Evolutionary conservation across 2,888 invertebrate genomes (phyloP), one percentile per base, ranked within the genome.

Genomic region (Rhyacophila evoluta): DNA sequence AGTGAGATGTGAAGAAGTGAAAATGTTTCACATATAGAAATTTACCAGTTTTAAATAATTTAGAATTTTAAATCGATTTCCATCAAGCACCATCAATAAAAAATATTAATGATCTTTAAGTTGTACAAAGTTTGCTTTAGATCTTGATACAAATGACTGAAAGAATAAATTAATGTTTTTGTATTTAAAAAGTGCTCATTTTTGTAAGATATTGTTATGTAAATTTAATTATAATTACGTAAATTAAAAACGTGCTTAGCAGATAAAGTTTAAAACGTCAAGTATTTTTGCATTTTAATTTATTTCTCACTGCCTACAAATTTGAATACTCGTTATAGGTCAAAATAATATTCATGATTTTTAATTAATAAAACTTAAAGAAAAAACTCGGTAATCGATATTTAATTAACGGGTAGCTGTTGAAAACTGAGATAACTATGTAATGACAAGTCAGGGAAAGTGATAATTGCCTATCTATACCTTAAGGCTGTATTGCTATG

Each of bases 311-410:
- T 39, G 0, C 12, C 6, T 55, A 6, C 8, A 12, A 10, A 55
- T 55, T 55, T 55, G 8, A 55, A 55, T 55, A 55, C 55, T 25
- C 15, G 55, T 55, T 55, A 19, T 25, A 55, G 55, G 55, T 55
- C 55, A 55, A 25, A 25, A 55, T 55, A 55, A 15, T 10, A 55
- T 55, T 55, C 2, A 55, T 33, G 1, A 19, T 25, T 55, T 19
- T 8, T 25, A 19, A 55, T 19, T 12, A 55, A 55, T 25, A 4
- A 19, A 15, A 41, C 12, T 1, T 19, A 19, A 15, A 41, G 6
- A 33, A 33, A n/a, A n/a, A n/a, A n/a, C n/a, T n/a, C 12, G 1
- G 38, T 55, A 8, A 55, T 55, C 19, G 25, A 25, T 55, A 55
- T 55, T 55, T 55, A 55, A 55, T 55, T 55, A 19, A 10, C 25